Evolutionary conservation across 2,113 vertebrate species (phyloP).

Genomic region (Natator depressus): DNA sequence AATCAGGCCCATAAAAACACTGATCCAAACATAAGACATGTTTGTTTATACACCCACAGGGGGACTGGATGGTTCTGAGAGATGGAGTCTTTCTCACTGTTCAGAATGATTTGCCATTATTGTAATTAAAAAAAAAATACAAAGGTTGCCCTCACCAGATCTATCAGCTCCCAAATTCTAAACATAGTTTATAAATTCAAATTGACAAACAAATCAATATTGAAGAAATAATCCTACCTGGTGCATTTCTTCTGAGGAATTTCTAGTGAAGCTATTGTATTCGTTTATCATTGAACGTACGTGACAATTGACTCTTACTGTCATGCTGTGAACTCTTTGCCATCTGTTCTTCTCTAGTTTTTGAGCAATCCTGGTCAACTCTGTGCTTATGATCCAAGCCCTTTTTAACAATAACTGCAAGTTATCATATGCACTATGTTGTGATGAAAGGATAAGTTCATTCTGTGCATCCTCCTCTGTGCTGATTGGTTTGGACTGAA

Average conservation of each 20-base stretch:
- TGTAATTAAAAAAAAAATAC: accelerated
- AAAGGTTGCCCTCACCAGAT: background rate
- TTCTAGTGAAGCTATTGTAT: conserved; percentile 77
- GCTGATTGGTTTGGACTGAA: conserved; percentile 96
- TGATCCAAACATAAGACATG: background rate
- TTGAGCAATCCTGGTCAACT: conserved; percentile 93
- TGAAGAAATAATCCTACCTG: conserved; percentile 77
- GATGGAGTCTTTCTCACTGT: accelerated
- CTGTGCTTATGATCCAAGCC: conserved; percentile 94
- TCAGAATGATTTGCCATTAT: background rate
- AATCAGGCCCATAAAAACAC: background rate
- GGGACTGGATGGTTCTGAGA: background rate
- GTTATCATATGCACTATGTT: conserved; percentile 82
- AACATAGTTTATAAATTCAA: background rate
- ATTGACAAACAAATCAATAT: background rate
- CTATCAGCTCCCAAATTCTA: background rate
- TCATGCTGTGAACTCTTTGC: conserved; percentile 93
- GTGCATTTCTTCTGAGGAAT: conserved; percentile 85
- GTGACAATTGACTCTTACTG: conserved; percentile 90
- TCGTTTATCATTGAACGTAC: conserved; percentile 93
- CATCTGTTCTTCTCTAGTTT: conserved; percentile 93
- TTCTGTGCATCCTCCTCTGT: conserved; percentile 88
- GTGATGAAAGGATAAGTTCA: conserved; percentile 85
- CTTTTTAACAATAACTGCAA: conserved; percentile 91
- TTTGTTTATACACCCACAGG: background rate